Conservation (phyloP, 2,888 invertebrate genomes). For the Agrypnus murinus region DNA sequence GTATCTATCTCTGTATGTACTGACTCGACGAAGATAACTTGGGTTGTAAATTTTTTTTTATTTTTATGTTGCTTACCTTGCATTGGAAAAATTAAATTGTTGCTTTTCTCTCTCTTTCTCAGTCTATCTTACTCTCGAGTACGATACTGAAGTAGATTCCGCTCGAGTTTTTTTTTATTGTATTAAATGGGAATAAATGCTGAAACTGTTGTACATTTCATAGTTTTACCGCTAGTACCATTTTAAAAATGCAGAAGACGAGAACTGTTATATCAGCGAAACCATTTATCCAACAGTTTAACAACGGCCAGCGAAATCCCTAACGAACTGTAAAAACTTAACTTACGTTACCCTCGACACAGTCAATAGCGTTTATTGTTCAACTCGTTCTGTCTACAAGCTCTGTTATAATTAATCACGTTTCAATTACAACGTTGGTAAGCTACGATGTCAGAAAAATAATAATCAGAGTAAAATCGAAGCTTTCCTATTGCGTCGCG, state of each 20-base stretch:
- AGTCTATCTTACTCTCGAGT: too few species aligned
- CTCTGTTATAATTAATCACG: conserved; percentile 39
- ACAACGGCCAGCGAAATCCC: conserved; percentile 33
- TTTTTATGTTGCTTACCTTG: neutral
- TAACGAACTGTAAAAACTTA: conserved; percentile 37
- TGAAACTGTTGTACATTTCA: conserved; percentile 7
- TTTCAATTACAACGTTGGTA: conserved; percentile 37
- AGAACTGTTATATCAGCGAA: conserved; percentile 34
- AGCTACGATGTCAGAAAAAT: conserved; percentile 30
- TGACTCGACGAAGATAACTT: neutral
- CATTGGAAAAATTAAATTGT: neutral
- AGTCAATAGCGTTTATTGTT: conserved; percentile 36
- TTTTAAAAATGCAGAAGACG: conserved; percentile 36
- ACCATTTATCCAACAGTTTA: conserved; percentile 35
- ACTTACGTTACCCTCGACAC: conserved; percentile 34
- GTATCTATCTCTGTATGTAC: too few species aligned
- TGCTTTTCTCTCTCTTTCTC: neutral
- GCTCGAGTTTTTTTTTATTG: neutral
- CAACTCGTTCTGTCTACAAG: conserved; percentile 35
- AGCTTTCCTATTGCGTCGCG: conserved; percentile 16
- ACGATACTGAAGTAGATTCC: neutral
- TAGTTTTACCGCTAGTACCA: conserved; percentile 25
- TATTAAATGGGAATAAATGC: neutral
- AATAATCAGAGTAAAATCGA: conserved; percentile 35
- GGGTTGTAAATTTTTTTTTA: neutral